Evolutionary conservation across 2,797 vertebrate species (phyloP), one percentile per base, ranked within the genome.

Genomic region (Neosilurus hyrtlii): DNA sequence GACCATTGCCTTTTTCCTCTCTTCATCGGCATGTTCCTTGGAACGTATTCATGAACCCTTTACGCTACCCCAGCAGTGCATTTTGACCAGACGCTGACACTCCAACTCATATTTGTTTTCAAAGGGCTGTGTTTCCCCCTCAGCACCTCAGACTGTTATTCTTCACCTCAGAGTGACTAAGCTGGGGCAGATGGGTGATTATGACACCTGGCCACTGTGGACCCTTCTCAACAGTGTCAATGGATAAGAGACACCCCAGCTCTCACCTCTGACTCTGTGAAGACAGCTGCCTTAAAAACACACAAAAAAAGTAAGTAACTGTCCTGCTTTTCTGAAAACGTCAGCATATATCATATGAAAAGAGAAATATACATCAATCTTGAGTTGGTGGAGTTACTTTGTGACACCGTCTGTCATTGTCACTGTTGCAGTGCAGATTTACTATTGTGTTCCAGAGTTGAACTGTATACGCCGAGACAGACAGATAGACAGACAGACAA

Each of bases 191-290:
- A 83, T 79, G 77, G 85, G 52, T 52, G 37, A 87, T 85, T 72
- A 84, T 78, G 65, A 88, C 79, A 71, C 87, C 86, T 88, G 90
- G 89, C 62, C 84, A 85, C 57, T 82, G 52, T 84, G 76, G 71
- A 82, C 72, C 85, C 84, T 72, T 20, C 62, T 83, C 80, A 86
- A 54, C 82, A 83, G 85, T 81, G 78, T 82, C 83, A 88, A 89
- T 86, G 76, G 90, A 90, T 91, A 91, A 92, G 87, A 89, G 86
- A 83, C 24, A 65, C 89, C 84, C 87, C 12, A 80, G 63, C 83
- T 82, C 87, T 91, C 89, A 91, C 84, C 88, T 91, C 86, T 91
- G 76, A 88, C 88, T 90, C 79, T 85, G 67, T 87, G 78, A 92
- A 86, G 87, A 89, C 14, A 82, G 85, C 80, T 82, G 87, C 82